These are phyloP conservation scores for Brevimyrus niger DNA, from an alignment of 2,113 vertebrate species.

Conservation along the genomic window DNA sequence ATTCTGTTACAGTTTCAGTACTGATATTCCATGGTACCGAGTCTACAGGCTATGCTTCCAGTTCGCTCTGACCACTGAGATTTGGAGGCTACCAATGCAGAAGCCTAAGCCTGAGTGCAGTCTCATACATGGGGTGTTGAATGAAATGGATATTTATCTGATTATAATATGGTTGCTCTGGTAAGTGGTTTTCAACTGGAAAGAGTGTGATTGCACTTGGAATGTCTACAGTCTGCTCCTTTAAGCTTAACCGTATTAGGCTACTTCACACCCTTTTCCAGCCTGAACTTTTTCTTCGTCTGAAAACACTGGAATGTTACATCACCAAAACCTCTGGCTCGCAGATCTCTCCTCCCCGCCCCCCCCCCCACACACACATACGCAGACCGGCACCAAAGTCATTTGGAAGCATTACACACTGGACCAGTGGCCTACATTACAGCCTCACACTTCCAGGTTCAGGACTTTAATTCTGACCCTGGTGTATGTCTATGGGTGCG, in stretches of 20 bases:
- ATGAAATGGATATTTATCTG: background rate
- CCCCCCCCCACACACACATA: background rate
- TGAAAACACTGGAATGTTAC: background rate
- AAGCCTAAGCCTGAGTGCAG: too few species aligned
- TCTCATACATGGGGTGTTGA: background rate
- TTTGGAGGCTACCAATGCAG: too few species aligned
- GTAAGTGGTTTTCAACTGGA: background rate
- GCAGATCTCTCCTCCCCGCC: background rate
- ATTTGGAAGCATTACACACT: background rate
- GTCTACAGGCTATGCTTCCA: too few species aligned
- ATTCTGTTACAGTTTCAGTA: background rate
- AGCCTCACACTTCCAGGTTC: background rate
- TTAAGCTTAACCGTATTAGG: background rate
- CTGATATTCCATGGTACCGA: background rate
- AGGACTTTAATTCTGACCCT: background rate
- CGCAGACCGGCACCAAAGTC: background rate
- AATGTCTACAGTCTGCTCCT: background rate
- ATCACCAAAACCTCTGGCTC: background rate
- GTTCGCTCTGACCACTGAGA: too few species aligned
- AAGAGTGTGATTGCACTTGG: background rate
- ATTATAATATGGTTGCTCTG: background rate
- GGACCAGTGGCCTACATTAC: background rate
- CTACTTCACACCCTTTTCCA: background rate
- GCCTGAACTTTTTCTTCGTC: background rate
- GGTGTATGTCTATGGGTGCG: background rate